Evolutionary conservation across 1,140 invertebrate species (phyloP), one percentile per base, ranked within the genome.

Genomic region (Drosophila mayri): DNA sequence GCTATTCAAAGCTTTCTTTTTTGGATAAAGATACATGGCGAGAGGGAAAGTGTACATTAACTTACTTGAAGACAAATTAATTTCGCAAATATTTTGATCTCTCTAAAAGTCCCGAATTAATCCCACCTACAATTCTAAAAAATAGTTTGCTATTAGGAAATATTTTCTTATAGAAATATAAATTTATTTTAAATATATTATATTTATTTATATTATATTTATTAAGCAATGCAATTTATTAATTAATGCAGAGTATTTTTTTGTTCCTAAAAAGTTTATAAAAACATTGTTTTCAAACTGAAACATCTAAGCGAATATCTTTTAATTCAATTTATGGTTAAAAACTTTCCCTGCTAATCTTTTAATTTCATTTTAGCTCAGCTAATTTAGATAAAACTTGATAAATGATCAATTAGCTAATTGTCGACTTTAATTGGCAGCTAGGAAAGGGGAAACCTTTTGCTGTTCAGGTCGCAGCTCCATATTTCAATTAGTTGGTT

Each of bases 321-420:
- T 12, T 20, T 6, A 20, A 12, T 20, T 44, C 11, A 20, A 20
- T 20, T 20, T 20, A 44, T 44, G 4, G 41, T 6, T 20, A 1
- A 10, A 20, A 5, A 20, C 4, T 20, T 20, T 44, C 18, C 18
- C 4, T 47, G 16, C 3, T 1, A 10, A 47, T 25, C 16, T 28
- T 8, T 4, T 20, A 52, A 52, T 52, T 18, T 9, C 14, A 28
- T 12, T 35, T 52, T 14, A 20, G 11, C 12, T 8, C 0, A 35
- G 35, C 18, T 8, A 20, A 30, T 40, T 61, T 6, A 32, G 20
- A 65, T 22, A 28, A 10, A 5, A 41, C 16, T 9, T 41, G n/a
- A 32, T 67, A 37, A 22, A 10, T 12, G 12, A 67, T 67, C 16
- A 65, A 68, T 68, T 49, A 50, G 32, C 25, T 49, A 68, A 46